These are phyloP conservation scores for Heliconius melpomene DNA, from an alignment of 1,140 invertebrate genomes.

Conservation along the genomic window DNA sequence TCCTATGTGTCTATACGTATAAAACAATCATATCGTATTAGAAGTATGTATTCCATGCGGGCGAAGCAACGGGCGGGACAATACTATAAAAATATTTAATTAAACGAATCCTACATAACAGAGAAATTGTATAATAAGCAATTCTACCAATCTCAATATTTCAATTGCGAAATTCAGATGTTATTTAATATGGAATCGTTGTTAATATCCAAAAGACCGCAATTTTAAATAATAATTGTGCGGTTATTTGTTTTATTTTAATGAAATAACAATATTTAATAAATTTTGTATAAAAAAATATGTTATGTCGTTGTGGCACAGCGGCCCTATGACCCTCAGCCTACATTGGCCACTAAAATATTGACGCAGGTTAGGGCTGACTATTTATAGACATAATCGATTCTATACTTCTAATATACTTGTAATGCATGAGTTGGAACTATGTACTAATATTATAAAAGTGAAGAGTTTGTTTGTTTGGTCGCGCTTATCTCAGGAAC, in stretches of 20 bases:
- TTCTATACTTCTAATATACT: constrained; percentile 2
- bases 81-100: too few relatives aligned
- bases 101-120: not conserved
- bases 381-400: constrained; percentile 36
- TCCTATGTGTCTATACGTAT: too few relatives aligned
- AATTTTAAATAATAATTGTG: not conserved
- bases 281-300: too few relatives aligned
- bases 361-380: constrained; percentile 23
- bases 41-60: too few relatives aligned
- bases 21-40: too few relatives aligned
- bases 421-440: too few relatives aligned
- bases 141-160: not conserved
- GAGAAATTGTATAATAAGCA: not conserved
- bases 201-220: not conserved
- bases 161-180: not conserved
- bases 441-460: too few relatives aligned
- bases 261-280: not conserved
- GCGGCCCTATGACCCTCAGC: not conserved
- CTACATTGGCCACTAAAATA: constrained; percentile 16
- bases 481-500: too few relatives aligned
- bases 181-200: not conserved
- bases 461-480: too few relatives aligned
- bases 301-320: too few relatives aligned
- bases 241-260: not conserved
- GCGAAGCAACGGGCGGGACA: not conserved